phyloP scores from a whole-genome alignment of 2,888 invertebrate species.

The Orchesellides sinensis region DNA sequence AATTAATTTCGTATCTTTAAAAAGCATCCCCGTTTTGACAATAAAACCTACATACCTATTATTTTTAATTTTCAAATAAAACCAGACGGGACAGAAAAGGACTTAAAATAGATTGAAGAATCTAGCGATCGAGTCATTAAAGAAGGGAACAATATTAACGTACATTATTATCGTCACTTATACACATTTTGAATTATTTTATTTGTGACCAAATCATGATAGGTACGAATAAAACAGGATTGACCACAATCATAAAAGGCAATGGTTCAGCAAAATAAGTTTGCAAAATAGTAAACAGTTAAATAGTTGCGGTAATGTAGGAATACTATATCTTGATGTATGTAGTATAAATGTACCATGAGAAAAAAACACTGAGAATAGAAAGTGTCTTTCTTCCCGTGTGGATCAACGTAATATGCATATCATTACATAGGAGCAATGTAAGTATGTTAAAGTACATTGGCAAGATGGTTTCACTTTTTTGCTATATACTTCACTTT shows the following conservation, averaged over 20 bases:
- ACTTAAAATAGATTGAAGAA: too few species aligned
- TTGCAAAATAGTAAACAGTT: neutral
- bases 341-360: slow-evolving; percentile 45
- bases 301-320: too few species aligned
- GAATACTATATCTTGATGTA: slow-evolving; percentile 30
- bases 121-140: too few species aligned
- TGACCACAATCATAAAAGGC: slow-evolving; percentile 34
- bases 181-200: too few species aligned
- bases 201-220: slow-evolving; percentile 14
- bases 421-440: neutral
- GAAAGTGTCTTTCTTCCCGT: slow-evolving; percentile 46
- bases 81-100: too few species aligned
- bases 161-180: too few species aligned
- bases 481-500: slow-evolving; percentile 34
- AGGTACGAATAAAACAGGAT: slow-evolving; percentile 34
- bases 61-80: too few species aligned
- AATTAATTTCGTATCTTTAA: too few species aligned
- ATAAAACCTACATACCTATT: too few species aligned
- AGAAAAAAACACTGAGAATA: slow-evolving; percentile 47
- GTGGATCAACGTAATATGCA: neutral
- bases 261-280: slow-evolving; percentile 7
- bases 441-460: neutral
- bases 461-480: slow-evolving; percentile 40
- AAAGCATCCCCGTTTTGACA: too few species aligned
- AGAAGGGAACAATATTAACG: too few species aligned